A percentile compares a stretch with the other conserved stretches of the same genome.
These are phyloP conservation scores for Exocentrus adspersus DNA, from an alignment of 2,888 invertebrate species.

Conservation along the genomic window DNA sequence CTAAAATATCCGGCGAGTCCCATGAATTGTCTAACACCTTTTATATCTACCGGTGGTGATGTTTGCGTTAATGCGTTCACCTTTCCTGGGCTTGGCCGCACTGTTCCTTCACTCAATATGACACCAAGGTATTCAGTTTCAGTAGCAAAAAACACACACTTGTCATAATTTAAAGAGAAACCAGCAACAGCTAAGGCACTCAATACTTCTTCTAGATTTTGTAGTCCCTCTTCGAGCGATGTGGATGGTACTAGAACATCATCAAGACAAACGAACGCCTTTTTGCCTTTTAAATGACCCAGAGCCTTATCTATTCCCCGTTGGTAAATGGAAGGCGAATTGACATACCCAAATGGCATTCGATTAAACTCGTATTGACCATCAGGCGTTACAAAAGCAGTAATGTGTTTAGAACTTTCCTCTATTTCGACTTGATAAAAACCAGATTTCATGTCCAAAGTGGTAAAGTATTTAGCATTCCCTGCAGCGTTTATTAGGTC, in stretches of 20 bases:
- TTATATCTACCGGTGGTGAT: background rate
- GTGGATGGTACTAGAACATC: constrained; percentile 37
- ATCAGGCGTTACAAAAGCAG: constrained; percentile 41
- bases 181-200: constrained; percentile 33
- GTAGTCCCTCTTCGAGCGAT: constrained; percentile 36
- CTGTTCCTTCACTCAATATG: constrained; percentile 30
- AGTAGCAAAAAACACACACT: constrained; percentile 37
- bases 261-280: constrained; percentile 39
- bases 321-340: constrained; percentile 39
- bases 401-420: constrained; percentile 39
- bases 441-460: constrained; percentile 38
- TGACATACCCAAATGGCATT: constrained; percentile 41
- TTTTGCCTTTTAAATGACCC: constrained; percentile 34
- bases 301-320: constrained; percentile 39
- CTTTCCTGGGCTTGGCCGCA: constrained; percentile 38
- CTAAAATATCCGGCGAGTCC: constrained; percentile 1
- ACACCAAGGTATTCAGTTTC: constrained; percentile 45
- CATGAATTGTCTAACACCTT: constrained; percentile 4
- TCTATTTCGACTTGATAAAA: constrained; percentile 41
- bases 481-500: constrained; percentile 38
- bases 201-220: constrained; percentile 37
- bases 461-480: constrained; percentile 32
- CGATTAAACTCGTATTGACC: constrained; percentile 37
- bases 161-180: constrained; percentile 39
- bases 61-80: constrained; percentile 37